phyloP scores from a whole-genome alignment of 2,797 vertebrate genomes.

The Loriculus beryllinus region DNA sequence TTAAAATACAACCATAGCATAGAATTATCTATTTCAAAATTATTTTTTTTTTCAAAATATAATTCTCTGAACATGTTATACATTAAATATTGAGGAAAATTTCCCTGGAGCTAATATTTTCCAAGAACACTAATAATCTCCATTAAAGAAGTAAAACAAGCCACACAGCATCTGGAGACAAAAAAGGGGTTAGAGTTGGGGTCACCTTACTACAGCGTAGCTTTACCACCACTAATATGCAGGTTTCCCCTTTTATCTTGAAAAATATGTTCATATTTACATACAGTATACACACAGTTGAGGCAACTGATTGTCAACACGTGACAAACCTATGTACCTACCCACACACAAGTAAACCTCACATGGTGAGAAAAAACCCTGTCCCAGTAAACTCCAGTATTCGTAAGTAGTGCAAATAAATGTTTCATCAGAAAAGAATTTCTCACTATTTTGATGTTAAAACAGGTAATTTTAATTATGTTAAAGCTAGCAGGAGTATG shows the following conservation, averaged over 20 bases:
- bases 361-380: conserved; percentile 62
- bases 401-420: conserved; percentile 73
- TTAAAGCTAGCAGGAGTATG: conserved; percentile 55
- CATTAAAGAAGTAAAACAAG: conserved; percentile 46
- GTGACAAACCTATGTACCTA: conserved; percentile 65
- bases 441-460: conserved; percentile 55
- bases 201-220: conserved; percentile 33
- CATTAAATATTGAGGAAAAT: conserved; percentile 52
- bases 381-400: conserved; percentile 67
- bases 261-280: conserved; percentile 69
- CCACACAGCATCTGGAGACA: conserved; percentile 42
- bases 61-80: conserved; percentile 54
- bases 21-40: conserved; percentile 59
- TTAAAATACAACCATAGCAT: conserved; percentile 51
- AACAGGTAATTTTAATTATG: conserved; percentile 8
- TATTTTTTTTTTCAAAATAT: conserved; percentile 44
- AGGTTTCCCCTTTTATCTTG: conserved; percentile 39
- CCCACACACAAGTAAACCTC: conserved; percentile 64
- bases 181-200: conserved; percentile 38
- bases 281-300: conserved; percentile 63
- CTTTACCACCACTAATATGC: conserved; percentile 59
- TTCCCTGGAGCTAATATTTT: conserved; percentile 48
- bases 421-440: conserved; percentile 35
- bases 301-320: conserved; percentile 72
- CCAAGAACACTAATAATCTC: conserved; percentile 51